Evolutionary conservation across 2,113 vertebrate species (phyloP).

Genomic region (Struthidea cinerea): DNA sequence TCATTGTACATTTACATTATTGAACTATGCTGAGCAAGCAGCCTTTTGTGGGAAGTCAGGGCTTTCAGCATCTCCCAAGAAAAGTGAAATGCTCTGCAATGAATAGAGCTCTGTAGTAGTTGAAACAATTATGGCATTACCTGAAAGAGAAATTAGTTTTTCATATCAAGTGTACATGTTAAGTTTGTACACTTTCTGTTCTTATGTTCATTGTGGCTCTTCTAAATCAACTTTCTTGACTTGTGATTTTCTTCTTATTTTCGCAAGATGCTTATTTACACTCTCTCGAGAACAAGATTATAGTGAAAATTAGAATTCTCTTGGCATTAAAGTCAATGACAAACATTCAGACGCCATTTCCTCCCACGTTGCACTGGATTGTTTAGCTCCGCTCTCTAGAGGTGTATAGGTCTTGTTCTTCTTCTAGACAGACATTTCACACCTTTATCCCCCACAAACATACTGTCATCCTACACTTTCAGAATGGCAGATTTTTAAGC

Average conservation of each 20-base stretch:
- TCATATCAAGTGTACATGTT: background rate
- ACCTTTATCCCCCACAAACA: conserved; percentile 72
- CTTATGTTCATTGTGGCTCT: background rate
- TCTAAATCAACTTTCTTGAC: background rate
- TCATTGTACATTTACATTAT: background rate
- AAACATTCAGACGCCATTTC: conserved; percentile 52
- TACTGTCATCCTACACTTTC: conserved; percentile 69
- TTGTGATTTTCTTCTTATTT: background rate
- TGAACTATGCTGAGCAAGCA: background rate
- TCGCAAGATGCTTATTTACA: conserved; percentile 33
- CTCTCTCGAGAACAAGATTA: background rate
- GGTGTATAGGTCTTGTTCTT: conserved; percentile 68
- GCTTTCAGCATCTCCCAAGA: background rate
- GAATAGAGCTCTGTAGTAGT: background rate
- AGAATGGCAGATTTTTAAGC: conserved; percentile 63
- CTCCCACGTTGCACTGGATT: conserved; percentile 60
- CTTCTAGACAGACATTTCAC: conserved; percentile 71
- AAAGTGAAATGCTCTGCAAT: background rate
- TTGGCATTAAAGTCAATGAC: conserved; percentile 51
- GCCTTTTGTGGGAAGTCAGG: background rate
- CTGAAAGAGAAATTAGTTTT: background rate
- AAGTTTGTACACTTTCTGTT: background rate
- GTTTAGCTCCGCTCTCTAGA: conserved; percentile 67
- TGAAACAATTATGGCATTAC: background rate
- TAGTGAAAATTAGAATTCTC: conserved; percentile 47